Percentiles rank a stretch among this genome's conserved stretches.
Evolutionary conservation across 2,888 invertebrate species (phyloP).

Genomic region (Leuctra nigra): DNA sequence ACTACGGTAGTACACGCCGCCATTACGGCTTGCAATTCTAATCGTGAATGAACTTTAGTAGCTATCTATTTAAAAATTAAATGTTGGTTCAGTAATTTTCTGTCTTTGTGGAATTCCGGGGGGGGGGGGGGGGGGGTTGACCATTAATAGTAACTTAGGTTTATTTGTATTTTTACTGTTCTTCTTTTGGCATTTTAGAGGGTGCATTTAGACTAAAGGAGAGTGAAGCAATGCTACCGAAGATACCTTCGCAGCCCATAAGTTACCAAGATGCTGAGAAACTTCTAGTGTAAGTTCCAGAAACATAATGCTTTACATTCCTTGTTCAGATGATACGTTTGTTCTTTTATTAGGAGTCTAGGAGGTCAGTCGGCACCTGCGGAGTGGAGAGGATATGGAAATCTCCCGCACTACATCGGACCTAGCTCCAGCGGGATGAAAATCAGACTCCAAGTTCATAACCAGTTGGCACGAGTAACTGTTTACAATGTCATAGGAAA

Average conservation of each 20-base stretch:
- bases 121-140: no score
- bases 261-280: slow-evolving; percentile 4
- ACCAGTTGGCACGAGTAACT: neutral
- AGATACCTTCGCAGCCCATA: slow-evolving; percentile 5
- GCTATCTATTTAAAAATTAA: no score
- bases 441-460: neutral
- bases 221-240: neutral
- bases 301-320: no score
- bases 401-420: neutral
- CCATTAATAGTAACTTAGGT: no score
- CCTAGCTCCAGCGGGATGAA: neutral
- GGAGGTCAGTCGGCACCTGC: neutral
- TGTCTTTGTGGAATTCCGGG: no score
- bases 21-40: no score
- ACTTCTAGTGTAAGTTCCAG: neutral
- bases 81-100: no score
- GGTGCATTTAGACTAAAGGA: neutral
- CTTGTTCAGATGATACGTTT: no score
- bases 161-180: neutral
- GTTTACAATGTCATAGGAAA: slow-evolving; percentile 11
- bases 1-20: no score
- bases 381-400: neutral
- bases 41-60: no score
- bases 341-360: neutral
- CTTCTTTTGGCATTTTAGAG: neutral